phyloP scores from a whole-genome alignment of 2,797 vertebrate genomes.

The Chromis chromis region DNA sequence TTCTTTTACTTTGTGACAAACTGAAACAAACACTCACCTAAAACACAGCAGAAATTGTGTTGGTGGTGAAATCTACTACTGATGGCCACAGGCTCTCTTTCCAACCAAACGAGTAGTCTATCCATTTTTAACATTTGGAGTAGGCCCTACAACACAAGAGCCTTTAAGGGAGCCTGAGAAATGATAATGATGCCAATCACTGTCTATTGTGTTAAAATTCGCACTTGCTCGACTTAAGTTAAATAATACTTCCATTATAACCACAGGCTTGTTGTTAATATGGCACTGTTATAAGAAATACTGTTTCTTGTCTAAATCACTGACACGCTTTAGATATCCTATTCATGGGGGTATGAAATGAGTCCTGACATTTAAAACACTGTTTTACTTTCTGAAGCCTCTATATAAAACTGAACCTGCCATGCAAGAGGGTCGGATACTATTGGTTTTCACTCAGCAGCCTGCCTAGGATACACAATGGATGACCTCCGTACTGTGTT shows the following conservation, averaged over 20 bases:
- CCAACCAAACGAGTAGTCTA: not conserved
- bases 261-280: not conserved
- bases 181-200: not conserved
- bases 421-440: constrained; percentile 12
- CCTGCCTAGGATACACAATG: constrained; percentile 23
- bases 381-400: constrained; percentile 11
- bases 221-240: not conserved
- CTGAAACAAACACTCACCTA: constrained; percentile 24
- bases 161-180: not conserved
- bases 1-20: constrained; percentile 19
- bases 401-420: not conserved
- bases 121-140: constrained; percentile 21
- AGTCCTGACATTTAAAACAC: constrained; percentile 30
- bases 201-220: not conserved
- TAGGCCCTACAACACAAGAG: not conserved
- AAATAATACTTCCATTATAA: constrained; percentile 9
- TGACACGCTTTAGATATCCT: constrained; percentile 7
- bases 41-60: constrained; percentile 5
- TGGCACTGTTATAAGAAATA: not conserved
- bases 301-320: not conserved
- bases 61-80: constrained; percentile 11
- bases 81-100: constrained; percentile 20
- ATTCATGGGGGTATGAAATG: not conserved
- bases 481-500: constrained; percentile 30
- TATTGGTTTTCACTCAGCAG: constrained; percentile 17